Evolutionary conservation across 2,113 vertebrate genomes (phyloP), one percentile per base, ranked within the genome.

Genomic region (Elephantulus edwardii): DNA sequence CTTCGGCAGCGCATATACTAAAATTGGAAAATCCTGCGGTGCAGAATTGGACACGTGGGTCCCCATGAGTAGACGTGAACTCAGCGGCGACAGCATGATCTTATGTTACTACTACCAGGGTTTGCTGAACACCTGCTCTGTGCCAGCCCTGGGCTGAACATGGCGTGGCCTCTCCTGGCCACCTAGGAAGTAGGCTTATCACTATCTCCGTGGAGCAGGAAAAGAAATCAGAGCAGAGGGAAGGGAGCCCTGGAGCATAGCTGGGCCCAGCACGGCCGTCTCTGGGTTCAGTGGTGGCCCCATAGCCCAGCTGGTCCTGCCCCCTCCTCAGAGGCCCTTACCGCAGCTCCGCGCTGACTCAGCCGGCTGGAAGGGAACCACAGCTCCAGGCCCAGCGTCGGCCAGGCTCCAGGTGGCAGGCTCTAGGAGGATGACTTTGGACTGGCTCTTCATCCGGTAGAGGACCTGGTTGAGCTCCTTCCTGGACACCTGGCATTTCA

Each of bases 381-480:
- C 0, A 60, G 9, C 48, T 50, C 48, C 52, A 14, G 28, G 28
- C 28, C 1, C 26, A 1, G 78, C 3, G 14, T 8, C 30, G 0
- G 0, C 22, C 44, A 96, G 6, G 33, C 24, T 0, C 94, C 95
- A 96, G 0, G 1, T 77, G 0, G 79, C 66, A 0, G 1, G 46
- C 33, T 4, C 89, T 1, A 0, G 0, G 0, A 7, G n/a, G 28
- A 16, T 24, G 28, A 91, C 91, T 58, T 80, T 62, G 1, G 3
- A 35, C 76, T 86, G 14, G 0, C 6, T 2, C 1, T 5, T 1
- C 33, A 86, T 33, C 0, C 3, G 0, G 40, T 90, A 40, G 20
- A 95, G 92, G 52, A 24, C 68, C 0, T 17, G 52, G 5, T 50
- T 88, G 79, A 85, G 44, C n/a, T 54, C 68, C 89, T 81, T 44